Evolutionary conservation across 1,140 invertebrate species (phyloP).

Genomic region (Dendrolimus kikuchii): DNA sequence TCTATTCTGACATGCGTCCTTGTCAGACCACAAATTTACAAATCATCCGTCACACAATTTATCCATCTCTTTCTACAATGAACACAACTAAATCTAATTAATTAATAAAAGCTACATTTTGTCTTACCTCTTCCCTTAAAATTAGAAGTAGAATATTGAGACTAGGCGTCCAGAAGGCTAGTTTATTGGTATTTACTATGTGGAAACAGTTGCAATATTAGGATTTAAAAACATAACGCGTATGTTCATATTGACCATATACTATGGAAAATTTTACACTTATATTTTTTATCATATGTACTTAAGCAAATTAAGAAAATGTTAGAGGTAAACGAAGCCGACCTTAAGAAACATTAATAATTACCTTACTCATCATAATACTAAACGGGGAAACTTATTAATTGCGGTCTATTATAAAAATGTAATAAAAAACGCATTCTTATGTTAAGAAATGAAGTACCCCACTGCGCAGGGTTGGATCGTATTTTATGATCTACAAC

Average conservation of each 20-base stretch:
- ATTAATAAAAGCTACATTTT: no score
- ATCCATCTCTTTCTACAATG: no score
- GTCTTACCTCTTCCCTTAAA: no score
- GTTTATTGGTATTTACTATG: no score
- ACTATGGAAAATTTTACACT: not conserved
- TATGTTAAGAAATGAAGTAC: constrained; percentile 21
- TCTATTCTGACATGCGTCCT: no score
- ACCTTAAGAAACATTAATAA: constrained; percentile 38
- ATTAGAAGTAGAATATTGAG: no score
- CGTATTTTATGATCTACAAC: constrained; percentile 31
- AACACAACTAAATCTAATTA: no score
- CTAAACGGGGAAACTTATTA: constrained; percentile 50
- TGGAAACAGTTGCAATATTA: no score
- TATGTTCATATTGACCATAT: not conserved
- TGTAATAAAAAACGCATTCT: constrained; percentile 56
- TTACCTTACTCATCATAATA: constrained; percentile 41
- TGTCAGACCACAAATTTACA: no score
- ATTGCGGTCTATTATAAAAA: constrained; percentile 44
- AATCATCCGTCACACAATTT: no score
- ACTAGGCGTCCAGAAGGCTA: no score
- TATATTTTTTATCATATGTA: not conserved
- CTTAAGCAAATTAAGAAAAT: not conserved
- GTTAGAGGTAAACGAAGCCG: constrained; percentile 16
- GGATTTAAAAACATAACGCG: no score
- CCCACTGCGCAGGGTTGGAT: constrained; percentile 43